These are phyloP conservation scores for Gadus macrocephalus DNA, from an alignment of 2,113 vertebrate species.

Conservation along the genomic window DNA sequence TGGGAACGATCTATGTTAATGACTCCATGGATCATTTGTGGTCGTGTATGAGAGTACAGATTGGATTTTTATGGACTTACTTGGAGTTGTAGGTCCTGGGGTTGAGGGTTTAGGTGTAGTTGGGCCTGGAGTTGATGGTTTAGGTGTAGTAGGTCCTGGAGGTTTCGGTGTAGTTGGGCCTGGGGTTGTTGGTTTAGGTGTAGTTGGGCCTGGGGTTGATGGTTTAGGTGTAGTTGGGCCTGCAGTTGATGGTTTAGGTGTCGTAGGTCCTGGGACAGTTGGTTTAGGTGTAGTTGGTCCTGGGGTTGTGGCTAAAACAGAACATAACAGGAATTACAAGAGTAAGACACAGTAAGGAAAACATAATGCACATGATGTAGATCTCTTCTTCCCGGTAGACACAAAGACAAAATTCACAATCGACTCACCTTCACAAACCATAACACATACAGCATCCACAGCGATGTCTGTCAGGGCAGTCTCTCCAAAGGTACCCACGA, in stretches of 20 bases:
- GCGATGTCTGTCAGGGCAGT: constrained; percentile 72
- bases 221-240: background rate
- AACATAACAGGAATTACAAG: too few species aligned
- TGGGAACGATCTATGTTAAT: background rate
- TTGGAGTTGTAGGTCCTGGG: constrained; percentile 29
- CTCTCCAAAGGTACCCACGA: constrained; percentile 73
- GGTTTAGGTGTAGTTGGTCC: constrained; percentile 14
- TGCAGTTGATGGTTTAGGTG: constrained; percentile 9
- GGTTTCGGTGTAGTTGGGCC: constrained; percentile 20
- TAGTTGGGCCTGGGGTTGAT: background rate
- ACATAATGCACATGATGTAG: background rate
- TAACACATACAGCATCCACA: constrained; percentile 74
- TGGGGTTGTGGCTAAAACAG: background rate
- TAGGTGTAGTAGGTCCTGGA: constrained; percentile 12
- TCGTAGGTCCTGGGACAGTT: constrained; percentile 19
- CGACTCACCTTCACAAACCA: constrained; percentile 67
- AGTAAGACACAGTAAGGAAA: background rate
- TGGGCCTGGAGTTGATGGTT: constrained; percentile 5
- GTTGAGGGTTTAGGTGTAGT: background rate
- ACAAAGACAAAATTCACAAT: background rate
- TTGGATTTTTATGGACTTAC: constrained; percentile 25
- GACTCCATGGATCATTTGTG: background rate
- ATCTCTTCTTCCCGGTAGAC: background rate
- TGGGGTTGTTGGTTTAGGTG: constrained; percentile 9
- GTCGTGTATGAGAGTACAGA: too few species aligned